These are phyloP conservation scores for Plecotus auritus DNA, from an alignment of 2,113 vertebrate genomes.

Conservation along the genomic window DNA sequence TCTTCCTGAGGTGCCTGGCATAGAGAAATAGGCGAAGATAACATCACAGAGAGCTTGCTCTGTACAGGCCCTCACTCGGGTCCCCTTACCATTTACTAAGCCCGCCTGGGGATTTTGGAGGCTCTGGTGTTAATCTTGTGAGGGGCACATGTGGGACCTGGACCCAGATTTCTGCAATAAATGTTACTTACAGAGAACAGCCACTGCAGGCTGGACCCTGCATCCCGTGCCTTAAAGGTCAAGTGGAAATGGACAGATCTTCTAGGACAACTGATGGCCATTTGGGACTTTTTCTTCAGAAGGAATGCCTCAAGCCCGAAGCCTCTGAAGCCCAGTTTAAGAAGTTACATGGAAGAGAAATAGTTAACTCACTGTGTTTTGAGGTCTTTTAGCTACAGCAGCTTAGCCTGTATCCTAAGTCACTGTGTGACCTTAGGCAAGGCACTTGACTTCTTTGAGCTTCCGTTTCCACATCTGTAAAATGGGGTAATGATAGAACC, in stretches of 20 bases:
- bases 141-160: neutral
- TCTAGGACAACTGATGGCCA: neutral
- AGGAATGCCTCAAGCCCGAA: neutral
- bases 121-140: neutral
- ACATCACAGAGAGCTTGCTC: neutral
- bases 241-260: neutral
- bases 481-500: neutral
- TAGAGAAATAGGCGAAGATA: neutral
- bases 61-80: neutral
- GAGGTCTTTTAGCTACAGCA: neutral
- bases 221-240: neutral
- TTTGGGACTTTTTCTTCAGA: neutral
- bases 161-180: neutral
- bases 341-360: neutral
- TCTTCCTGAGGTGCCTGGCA: neutral
- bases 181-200: neutral
- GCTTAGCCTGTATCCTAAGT: too few species aligned
- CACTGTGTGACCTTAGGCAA: too few species aligned
- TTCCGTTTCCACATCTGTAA: too few species aligned
- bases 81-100: neutral
- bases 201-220: neutral
- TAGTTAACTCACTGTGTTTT: neutral
- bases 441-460: too few species aligned
- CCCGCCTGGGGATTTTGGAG: neutral
- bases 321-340: neutral